Base-by-base conservation (phyloP, 2,113 vertebrate species). In the Oxyura jamaicensis region DNA sequence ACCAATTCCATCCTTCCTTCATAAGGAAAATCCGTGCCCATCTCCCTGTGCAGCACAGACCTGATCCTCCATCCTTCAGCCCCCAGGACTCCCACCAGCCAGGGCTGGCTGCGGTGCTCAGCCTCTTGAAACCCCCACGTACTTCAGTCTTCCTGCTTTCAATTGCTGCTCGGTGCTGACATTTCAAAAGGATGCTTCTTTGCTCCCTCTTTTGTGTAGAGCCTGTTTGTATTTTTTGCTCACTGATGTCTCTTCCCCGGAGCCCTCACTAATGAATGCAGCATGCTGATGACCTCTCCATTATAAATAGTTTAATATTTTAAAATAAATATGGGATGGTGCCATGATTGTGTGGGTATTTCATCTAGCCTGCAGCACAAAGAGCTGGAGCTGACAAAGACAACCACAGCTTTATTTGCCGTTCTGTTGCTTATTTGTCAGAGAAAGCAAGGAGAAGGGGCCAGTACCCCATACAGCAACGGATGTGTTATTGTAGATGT, bases 251-350 rank as follows among this genome's bases (percentile, higher is more conserved):
- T 95, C 88, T 76, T 84, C 88, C 94, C 94, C 67, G 80, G 86
- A 95, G 88, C 90, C 80, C 83, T 88, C 29, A 33, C 62, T 97
- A 94, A 90, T 80, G 71, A 96, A 92, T 83, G 83, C 87, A 81
- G 85, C 90, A 90, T 68, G 76, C 65, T 86, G 80, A 74, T 96
- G 94, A 93, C 95, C 88, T 65, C 83, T 53, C 46, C 83, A 85
- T 94, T 94, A 96, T 82, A 93, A 95, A 93, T 67, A 96, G 71
- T 94, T 91, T 84, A 91, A 94, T 94, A 93, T 73, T 96, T 96
- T 97, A 8, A 94, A 96, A 86, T 96, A 96, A 95, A 91, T 86
- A 93, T 33, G 48, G 73, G 91, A 81, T 44, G 46, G 73, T 92
- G 91, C 82, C 85, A 90, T 33, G 93, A 73, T 50, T 94, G 62